A percentile compares a stretch with the other conserved stretches of the same genome.
Conservation (phyloP, 2,113 vertebrate species). For the Coptodon bakossiorum region DNA sequence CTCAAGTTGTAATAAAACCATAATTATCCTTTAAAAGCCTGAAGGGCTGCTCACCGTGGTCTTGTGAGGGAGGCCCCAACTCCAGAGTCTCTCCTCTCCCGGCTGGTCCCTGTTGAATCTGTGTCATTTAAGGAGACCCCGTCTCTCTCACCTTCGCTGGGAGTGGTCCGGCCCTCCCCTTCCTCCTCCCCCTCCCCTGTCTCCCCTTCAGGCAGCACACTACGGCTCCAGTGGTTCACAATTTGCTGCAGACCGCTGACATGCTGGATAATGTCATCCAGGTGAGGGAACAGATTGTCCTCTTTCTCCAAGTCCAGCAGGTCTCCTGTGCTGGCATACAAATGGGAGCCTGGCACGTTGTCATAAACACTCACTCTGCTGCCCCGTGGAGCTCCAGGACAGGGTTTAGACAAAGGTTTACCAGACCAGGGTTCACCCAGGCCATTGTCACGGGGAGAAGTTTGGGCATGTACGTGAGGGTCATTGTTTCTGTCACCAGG, state of each 20-base stretch:
- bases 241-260: slow-evolving; percentile 88
- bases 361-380: slow-evolving; percentile 82
- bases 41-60: slow-evolving; percentile 73
- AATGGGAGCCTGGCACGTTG: slow-evolving; percentile 92
- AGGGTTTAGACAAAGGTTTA: slow-evolving; percentile 58
- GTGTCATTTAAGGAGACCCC: slow-evolving; percentile 85
- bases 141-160: slow-evolving; percentile 86
- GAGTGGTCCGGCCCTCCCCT: slow-evolving; percentile 81
- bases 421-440: slow-evolving; percentile 22
- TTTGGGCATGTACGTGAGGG: background rate
- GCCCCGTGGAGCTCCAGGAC: slow-evolving; percentile 76
- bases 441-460: background rate
- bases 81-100: slow-evolving; percentile 93
- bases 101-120: slow-evolving; percentile 78
- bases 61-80: slow-evolving; percentile 93
- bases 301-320: slow-evolving; percentile 90
- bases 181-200: slow-evolving; percentile 60
- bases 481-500: slow-evolving; percentile 57
- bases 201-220: slow-evolving; percentile 75
- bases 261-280: slow-evolving; percentile 92
- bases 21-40: background rate
- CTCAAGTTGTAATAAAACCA: background rate
- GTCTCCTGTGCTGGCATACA: slow-evolving; percentile 94
- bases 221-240: slow-evolving; percentile 89
- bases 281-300: slow-evolving; percentile 82